A percentile compares a stretch with the other conserved stretches of the same genome.
phyloP scores from a whole-genome alignment of 1,140 invertebrate species.

The Paralvinella palmiformis region DNA sequence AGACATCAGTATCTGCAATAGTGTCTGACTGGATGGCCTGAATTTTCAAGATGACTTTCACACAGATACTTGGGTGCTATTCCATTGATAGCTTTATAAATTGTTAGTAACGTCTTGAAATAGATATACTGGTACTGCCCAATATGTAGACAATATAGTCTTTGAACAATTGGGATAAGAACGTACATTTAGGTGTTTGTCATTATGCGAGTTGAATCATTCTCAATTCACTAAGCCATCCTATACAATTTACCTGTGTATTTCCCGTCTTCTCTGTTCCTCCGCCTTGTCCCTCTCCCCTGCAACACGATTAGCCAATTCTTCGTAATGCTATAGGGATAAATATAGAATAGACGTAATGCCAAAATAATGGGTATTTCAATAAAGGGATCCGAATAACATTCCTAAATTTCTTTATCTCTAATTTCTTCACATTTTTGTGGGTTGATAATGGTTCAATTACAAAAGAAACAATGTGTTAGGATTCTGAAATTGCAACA shows the following conservation, averaged over 20 bases:
- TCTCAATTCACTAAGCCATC: neutral
- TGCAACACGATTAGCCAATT: conserved; percentile 33
- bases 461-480: neutral
- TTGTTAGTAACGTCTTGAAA: neutral
- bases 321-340: conserved; percentile 35
- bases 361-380: neutral
- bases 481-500: neutral
- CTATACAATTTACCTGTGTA: conserved; percentile 19
- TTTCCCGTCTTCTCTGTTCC: conserved; percentile 37
- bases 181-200: neutral
- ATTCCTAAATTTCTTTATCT: neutral
- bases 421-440: neutral
- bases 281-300: conserved; percentile 40
- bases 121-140: neutral
- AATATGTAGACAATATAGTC: neutral
- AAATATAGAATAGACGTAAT: neutral
- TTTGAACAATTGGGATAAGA: neutral
- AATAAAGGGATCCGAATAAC: neutral
- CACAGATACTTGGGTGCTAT: no score
- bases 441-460: neutral
- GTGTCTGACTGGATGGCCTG: no score
- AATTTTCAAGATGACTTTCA: no score
- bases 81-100: neutral
- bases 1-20: no score
- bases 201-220: neutral